Base-by-base conservation (phyloP, 2,888 invertebrate species). In the Polymixis flavicincta region DNA sequence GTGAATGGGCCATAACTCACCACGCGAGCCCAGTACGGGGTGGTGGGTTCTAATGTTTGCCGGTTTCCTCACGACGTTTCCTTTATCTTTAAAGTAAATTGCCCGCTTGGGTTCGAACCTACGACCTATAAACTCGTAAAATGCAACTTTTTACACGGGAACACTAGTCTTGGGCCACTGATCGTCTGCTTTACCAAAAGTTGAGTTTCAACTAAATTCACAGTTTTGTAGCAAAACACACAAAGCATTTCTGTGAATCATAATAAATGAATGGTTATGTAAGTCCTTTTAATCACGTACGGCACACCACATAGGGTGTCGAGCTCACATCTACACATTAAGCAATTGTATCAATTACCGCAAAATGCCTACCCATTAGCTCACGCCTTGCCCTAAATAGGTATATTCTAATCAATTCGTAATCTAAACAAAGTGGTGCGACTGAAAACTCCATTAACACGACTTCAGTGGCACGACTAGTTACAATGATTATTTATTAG, bases 401-500 rank as follows among this genome's bases (percentile, higher is more conserved):
- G 74, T 72, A 80, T 71, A 81, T 84, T 80, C 66, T 79, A 85
- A 83, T 83, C 80, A 82, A 82, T 82, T 75, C 75, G n/a, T 78
- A 80, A 85, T 80, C 73, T 80, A 79, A 88, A 85, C 79, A 87
- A 83, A 85, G 77, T 76, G 85, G 78, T 80, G 75, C 85, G 83
- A 87, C 89, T 86, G 81, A 81, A 86, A 86, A 79, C 78, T 84
- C 88, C 85, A 90, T 90, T 89, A 89, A 81, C 85, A 76, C 76
- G 70, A 73, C 25, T 79, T 74, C 76, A 55, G 79, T 72, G 77
- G 82, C 81, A 69, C 82, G 82, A 86, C 87, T 92, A 90, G 92
- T 92, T 92, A 90, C 88, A 84, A 80, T 85, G 90, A 93, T 93
- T 94, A 94, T 94, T 95, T 95, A 95, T 94, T 93, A 93, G 92